Evolutionary conservation across 2,797 vertebrate species (phyloP), one percentile per base, ranked within the genome.

Genomic region (Spheniscus humboldti): DNA sequence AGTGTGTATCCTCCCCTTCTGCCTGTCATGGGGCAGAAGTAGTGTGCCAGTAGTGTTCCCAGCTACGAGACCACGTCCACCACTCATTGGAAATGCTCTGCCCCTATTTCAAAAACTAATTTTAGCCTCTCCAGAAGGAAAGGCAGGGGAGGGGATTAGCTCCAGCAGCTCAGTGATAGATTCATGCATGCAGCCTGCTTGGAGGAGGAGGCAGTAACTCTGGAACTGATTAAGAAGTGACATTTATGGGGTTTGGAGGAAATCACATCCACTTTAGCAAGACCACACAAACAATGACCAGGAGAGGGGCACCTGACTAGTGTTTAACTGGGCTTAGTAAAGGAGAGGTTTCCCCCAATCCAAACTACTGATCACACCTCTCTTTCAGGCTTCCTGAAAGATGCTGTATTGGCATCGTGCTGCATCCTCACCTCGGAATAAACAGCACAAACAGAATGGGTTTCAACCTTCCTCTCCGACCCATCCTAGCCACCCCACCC

Each of bases 1-100:
- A 64, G 17, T 14, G 8, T 43, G 15, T 11, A 2, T 52, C 68
- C 7, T 86, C 11, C 25, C 14, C 5, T 74, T 52, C 47, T 47
- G 52, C 39, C 1, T 4, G 12, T 35, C 18, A 6, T 14, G 33
- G 27, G 35, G 33, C 47, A 91, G 57, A 84, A 66, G 7, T 13
- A 43, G 24, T 4, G 7, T 47, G n/a, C 18, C 23, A n/a, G n/a
- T n/a, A n/a, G n/a, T n/a, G n/a, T 60, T 92, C 30, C 4, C 4
- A 45, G 28, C 35, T 37, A 59, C 0, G 0, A 75, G 79, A n/a
- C 27, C 6, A n/a, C 3, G 0, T 56, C 37, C 39, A 63, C 18
- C 23, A 25, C 11, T 25, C 50, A 8, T 12, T 43, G 35, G 37
- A 67, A 88, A 71, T 10, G 6, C 11, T 66, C 27, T 62, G n/a